Conservation (phyloP, 2,113 vertebrate genomes). For the Microtus richardsoni region DNA sequence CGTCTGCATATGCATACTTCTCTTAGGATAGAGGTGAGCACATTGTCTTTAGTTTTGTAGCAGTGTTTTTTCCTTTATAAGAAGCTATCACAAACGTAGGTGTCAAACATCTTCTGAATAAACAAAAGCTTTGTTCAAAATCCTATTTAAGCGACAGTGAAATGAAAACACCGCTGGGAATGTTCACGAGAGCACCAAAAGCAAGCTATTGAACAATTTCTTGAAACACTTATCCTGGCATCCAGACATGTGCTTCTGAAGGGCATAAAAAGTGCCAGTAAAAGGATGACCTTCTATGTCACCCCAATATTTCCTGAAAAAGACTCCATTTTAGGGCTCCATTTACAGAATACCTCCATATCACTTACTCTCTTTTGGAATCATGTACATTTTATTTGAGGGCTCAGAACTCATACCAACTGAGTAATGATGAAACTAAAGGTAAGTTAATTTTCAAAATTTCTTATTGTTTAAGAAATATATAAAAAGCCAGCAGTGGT, state of each 20-base stretch:
- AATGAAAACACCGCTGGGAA: conserved; percentile 52
- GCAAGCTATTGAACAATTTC: conserved; percentile 23
- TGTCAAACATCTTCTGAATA: conserved; percentile 14
- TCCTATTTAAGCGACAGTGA: conserved; percentile 50
- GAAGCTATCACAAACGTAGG: conserved; percentile 30
- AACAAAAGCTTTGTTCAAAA: conserved; percentile 43
- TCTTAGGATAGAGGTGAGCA: conserved; percentile 21
- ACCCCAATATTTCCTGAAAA: not conserved
- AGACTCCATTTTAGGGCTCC: not conserved
- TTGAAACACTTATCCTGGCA: conserved; percentile 26
- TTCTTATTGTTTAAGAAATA: not conserved
- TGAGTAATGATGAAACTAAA: not conserved
- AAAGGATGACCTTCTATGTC: conserved; percentile 10
- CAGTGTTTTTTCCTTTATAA: conserved; percentile 33
- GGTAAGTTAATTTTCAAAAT: not conserved
- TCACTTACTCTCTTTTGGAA: too few relatives aligned
- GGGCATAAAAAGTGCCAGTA: conserved; percentile 21
- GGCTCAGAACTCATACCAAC: not conserved
- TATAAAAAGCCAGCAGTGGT: too few relatives aligned
- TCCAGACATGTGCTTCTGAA: not conserved
- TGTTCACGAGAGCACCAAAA: conserved; percentile 5
- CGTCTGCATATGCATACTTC: not conserved
- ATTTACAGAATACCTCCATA: conserved; percentile 42
- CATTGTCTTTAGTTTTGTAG: conserved; percentile 43
- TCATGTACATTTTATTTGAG: not conserved